Evolutionary conservation across 1,140 invertebrate genomes (phyloP).

Genomic region (Pemphigus obesinymphae): DNA sequence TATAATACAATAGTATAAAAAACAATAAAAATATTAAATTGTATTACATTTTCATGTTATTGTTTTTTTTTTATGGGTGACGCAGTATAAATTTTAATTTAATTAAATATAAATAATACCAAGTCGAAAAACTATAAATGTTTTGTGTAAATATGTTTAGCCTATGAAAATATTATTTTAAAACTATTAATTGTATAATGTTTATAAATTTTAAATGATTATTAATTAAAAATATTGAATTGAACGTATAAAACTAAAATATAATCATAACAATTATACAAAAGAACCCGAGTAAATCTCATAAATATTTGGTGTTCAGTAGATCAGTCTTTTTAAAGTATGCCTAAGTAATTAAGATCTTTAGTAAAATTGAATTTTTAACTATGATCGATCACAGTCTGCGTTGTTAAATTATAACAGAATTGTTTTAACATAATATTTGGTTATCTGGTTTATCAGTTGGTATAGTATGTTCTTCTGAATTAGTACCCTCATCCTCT

Average conservation of each 20-base stretch:
- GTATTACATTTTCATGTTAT: too few relatives aligned
- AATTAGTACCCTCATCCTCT: not conserved
- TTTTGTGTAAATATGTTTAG: too few relatives aligned
- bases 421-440: constrained; percentile 3
- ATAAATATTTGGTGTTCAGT: constrained; percentile 16
- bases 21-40: too few relatives aligned
- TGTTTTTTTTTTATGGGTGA: too few relatives aligned
- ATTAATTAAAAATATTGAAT: not conserved
- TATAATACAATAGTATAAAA: too few relatives aligned
- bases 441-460: not conserved
- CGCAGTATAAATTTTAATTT: too few relatives aligned
- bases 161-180: too few relatives aligned
- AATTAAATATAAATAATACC: too few relatives aligned
- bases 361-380: not conserved
- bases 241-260: not conserved
- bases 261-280: not conserved
- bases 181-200: too few relatives aligned
- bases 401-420: not conserved
- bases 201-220: too few relatives aligned
- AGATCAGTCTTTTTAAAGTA: not conserved
- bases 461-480: not conserved
- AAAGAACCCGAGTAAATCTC: not conserved
- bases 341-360: not conserved
- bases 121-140: too few relatives aligned
- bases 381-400: not conserved